Base-by-base conservation (phyloP, 2,888 invertebrate genomes). In the Hipparchia semele region DNA sequence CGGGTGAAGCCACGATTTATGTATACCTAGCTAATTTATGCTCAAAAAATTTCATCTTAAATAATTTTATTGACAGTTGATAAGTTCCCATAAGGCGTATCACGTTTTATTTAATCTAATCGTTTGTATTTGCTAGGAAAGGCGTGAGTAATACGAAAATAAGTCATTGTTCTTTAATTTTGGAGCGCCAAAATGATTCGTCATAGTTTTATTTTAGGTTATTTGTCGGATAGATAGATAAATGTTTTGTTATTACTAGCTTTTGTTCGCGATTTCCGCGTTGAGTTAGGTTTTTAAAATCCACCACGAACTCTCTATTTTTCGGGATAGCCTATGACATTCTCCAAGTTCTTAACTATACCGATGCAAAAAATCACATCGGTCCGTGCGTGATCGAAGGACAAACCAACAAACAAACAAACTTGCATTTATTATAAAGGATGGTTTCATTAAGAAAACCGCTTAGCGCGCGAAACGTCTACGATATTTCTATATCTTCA, bases 191-290 rank as follows among this genome's bases (percentile, higher is more conserved):
- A 67, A 68, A 59, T 51, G 39, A 67, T 75, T 67, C 59, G 73
- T 75, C 71, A 75, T 73, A 7, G 33, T 6, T 62, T 23, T 66
- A 53, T 58, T 66, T 59, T 61, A 45, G 45, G 53, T 54, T 70
- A 33, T 70, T 59, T 45, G 59, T 59, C 39, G 4, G 33, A 45
- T 61, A 46, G 7, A 23, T 33, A 59, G 8, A 59, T 61, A 6
- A 23, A 6, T 60, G 45, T 61, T 46, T 61, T 4, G 49, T 49
- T 84, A 85, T 39, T 39, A 39, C 5, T 39, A 39, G 2, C n/a
- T 23, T 23, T 23, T 23, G 23, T 23, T 23, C 23, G 23, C 23
- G 23, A 23, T 23, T 23, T 23, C 23, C 23, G 23, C 23, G 23
- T 23, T 23, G 23, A 23, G 23, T 23, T 23, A 23, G 23, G 23